Evolutionary conservation across 2,888 invertebrate genomes (phyloP), one percentile per base, ranked within the genome.

Genomic region (Priocnemis perturbator): DNA sequence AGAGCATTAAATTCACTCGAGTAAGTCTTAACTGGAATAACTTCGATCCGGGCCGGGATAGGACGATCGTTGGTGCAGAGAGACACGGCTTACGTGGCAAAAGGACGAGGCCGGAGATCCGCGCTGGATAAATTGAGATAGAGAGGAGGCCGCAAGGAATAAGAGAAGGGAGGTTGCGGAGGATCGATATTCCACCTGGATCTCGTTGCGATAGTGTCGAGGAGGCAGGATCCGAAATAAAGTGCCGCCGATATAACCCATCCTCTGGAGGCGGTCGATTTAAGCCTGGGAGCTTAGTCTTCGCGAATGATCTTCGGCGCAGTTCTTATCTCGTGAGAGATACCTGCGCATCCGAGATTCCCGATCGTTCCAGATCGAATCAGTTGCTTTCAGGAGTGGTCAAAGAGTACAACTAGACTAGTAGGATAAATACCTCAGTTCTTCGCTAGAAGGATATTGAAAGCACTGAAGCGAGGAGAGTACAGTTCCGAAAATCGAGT

Each of bases 121-220:
- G 2, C 26, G 21, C 19, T 30, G 53, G 56, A 63, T 30, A 64
- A 50, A 56, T 53, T 19, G 59, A 47, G 60, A 55, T 47, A 11
- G 50, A 50, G 50, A 14, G 14, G 50, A 50, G 15, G 50, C n/a
- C 44, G 62, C 37, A 17, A 26, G 53, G 48, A 21, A 61, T 68
- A 71, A 67, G 73, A 17, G 66, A 64, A 59, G 60, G 64, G 67
- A 65, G 50, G 50, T 63, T n/a, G 59, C 45, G 73, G 66, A 1
- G 66, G 80, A 79, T 79, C 79, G 79, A 79, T 79, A 79, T 80
- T 68, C 77, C 70, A 69, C 68, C 73, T 77, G 79, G 78, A 79
- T 79, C 80, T 64, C 45, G 60, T 52, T 53, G 66, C 74, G 80
- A 79, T 80, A 80, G 70, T 62, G 78, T 71, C 73, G 75, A 60